These are phyloP conservation scores for Argyresthia albistria DNA, from an alignment of 2,888 invertebrate species.

Conservation along the genomic window DNA sequence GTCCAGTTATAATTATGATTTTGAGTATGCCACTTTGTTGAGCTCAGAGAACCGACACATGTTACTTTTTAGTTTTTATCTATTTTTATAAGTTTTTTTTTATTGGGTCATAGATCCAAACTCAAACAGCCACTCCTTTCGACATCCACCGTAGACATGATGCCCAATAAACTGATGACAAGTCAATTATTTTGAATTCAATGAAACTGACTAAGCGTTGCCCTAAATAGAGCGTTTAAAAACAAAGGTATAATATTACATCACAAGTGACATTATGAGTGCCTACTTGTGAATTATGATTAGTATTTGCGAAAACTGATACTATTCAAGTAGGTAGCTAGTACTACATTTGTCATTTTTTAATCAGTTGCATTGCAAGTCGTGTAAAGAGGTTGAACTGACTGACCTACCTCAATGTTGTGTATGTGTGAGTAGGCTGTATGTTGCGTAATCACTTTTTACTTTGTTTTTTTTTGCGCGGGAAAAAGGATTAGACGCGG, in stretches of 20 bases:
- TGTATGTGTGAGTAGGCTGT: slow-evolving; percentile 21
- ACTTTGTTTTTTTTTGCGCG: slow-evolving; percentile 9
- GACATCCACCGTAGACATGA: not conserved
- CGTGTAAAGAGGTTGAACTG: slow-evolving; percentile 17
- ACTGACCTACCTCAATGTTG: slow-evolving; percentile 22
- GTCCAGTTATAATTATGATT: too few species aligned
- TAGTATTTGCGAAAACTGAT: slow-evolving; percentile 34
- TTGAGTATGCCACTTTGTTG: too few species aligned
- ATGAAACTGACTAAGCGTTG: slow-evolving; percentile 1
- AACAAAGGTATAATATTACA: not conserved
- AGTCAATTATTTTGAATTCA: not conserved
- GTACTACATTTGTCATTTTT: too few species aligned
- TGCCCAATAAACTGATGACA: not conserved
- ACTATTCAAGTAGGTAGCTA: slow-evolving; percentile 18
- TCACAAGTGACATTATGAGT: not conserved
- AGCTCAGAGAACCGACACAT: too few species aligned
- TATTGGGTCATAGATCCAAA: too few species aligned
- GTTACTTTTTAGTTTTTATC: too few species aligned
- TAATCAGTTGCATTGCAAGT: too few species aligned
- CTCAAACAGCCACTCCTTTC: too few species aligned
- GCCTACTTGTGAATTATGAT: not conserved
- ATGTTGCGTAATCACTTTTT: slow-evolving; percentile 39
- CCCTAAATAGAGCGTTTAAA: not conserved
- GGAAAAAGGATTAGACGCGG: not conserved
- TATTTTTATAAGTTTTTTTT: too few species aligned